phyloP scores from a whole-genome alignment of 1,140 invertebrate species.

The Procambarus virginalis region DNA sequence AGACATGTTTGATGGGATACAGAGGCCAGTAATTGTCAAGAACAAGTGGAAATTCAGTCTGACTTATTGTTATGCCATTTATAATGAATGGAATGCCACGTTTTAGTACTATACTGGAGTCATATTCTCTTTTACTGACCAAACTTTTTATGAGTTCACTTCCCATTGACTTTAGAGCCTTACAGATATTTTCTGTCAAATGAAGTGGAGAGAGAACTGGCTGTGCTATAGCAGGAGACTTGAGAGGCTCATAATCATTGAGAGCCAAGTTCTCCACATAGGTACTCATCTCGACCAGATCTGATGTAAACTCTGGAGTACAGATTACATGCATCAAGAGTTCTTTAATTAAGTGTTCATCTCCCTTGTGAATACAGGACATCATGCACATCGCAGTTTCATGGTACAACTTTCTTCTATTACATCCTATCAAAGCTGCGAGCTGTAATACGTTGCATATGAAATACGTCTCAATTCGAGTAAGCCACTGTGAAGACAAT shows the following conservation, averaged over 20 bases:
- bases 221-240: constrained; percentile 59
- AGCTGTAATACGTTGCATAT: constrained; percentile 53
- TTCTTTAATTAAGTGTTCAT: constrained; percentile 58
- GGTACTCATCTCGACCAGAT: constrained; percentile 43
- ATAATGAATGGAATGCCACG: constrained; percentile 56
- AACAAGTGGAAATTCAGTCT: constrained; percentile 35
- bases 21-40: constrained; percentile 63
- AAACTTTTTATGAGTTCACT: constrained; percentile 30
- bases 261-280: constrained; percentile 38
- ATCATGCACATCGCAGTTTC: constrained; percentile 48
- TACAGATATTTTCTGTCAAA: constrained; percentile 38
- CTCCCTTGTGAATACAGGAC: constrained; percentile 62
- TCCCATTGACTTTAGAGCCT: constrained; percentile 40
- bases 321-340: constrained; percentile 55
- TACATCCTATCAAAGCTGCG: constrained; percentile 4
- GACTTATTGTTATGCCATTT: constrained; percentile 54
- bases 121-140: constrained; percentile 39
- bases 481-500: constrained; percentile 56
- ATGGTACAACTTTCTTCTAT: constrained; percentile 48
- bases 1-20: constrained; percentile 52
- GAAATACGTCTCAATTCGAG: constrained; percentile 57
- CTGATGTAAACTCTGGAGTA: constrained; percentile 38
- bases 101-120: constrained; percentile 47
- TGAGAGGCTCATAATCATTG: constrained; percentile 62
- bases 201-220: constrained; percentile 47